These are phyloP conservation scores for Luehdorfia chinensis DNA, from an alignment of 1,140 invertebrate species.

Conservation along the genomic window DNA sequence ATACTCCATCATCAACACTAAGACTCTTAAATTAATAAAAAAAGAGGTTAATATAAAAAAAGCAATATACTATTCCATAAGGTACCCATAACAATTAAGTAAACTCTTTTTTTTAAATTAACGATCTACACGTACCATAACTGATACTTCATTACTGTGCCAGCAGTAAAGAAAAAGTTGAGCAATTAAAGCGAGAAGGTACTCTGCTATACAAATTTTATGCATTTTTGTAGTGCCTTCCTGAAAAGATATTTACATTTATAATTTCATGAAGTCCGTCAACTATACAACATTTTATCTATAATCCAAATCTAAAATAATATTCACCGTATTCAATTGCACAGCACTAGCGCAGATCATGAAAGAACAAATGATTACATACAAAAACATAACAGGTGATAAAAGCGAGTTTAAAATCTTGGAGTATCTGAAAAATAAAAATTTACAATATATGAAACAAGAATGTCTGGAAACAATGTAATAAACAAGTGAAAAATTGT, in stretches of 20 bases:
- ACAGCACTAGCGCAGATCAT: slow-evolving; percentile 62
- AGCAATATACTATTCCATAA: not conserved
- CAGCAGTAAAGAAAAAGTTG: slow-evolving; percentile 63
- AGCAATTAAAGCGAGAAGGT: slow-evolving; percentile 46
- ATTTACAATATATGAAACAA: slow-evolving; percentile 5
- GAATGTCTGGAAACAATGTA: not conserved
- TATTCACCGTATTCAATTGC: slow-evolving; percentile 49
- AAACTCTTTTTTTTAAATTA: too few relatives aligned
- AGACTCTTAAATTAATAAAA: slow-evolving; percentile 35
- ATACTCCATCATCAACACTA: slow-evolving; percentile 41
- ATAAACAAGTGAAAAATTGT: slow-evolving; percentile 8
- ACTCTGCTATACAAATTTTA: slow-evolving; percentile 55
- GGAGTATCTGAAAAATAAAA: slow-evolving; percentile 36
- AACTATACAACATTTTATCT: too few relatives aligned
- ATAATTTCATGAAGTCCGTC: too few relatives aligned
- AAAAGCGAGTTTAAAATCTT: slow-evolving; percentile 44
- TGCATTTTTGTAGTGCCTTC: slow-evolving; percentile 48
- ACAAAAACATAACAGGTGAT: slow-evolving; percentile 58
- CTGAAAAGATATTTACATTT: too few relatives aligned
- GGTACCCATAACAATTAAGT: too few relatives aligned
- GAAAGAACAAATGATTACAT: slow-evolving; percentile 57
- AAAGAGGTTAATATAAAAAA: not conserved
- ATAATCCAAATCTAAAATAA: not conserved
- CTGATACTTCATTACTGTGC: slow-evolving; percentile 51
- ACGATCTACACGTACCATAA: slow-evolving; percentile 35